phyloP scores from a whole-genome alignment of 1,140 invertebrate genomes.

The Drosophila bocqueti region DNA sequence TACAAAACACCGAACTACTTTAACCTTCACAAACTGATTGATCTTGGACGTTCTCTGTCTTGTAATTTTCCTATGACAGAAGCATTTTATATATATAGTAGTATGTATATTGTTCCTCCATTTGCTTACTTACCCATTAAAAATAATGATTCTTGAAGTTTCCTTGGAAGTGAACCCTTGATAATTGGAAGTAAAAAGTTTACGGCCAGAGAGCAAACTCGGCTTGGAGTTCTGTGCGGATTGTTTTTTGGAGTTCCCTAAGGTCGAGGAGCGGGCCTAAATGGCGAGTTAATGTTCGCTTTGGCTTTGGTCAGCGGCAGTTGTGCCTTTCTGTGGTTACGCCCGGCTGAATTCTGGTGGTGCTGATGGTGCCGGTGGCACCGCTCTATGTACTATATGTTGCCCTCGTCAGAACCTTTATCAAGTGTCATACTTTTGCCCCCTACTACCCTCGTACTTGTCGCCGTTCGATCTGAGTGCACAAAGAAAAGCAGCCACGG shows the following conservation, averaged over 20 bases:
- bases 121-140: conserved; percentile 28
- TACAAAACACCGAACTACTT: conserved; percentile 4
- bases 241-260: conserved; percentile 29
- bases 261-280: conserved; percentile 54
- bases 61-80: conserved; percentile 8
- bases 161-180: conserved; percentile 48
- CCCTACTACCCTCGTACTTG: conserved; percentile 41
- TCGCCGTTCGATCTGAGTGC: conserved; percentile 75
- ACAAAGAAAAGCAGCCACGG: conserved; percentile 72
- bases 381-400: conserved; percentile 28
- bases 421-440: conserved; percentile 63
- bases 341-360: conserved; percentile 56
- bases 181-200: conserved; percentile 28
- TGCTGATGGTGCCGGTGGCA: conserved; percentile 40
- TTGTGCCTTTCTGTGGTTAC: conserved; percentile 64
- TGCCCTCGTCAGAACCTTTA: conserved; percentile 61
- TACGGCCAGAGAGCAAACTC: conserved; percentile 27
- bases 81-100: neutral
- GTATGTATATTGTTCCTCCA: neutral
- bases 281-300: conserved; percentile 67
- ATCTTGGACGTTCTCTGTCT: conserved; percentile 20
- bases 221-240: conserved; percentile 17
- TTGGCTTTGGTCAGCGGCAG: conserved; percentile 46
- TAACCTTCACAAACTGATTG: conserved; percentile 30
- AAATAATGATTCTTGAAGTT: conserved; percentile 37